These are phyloP conservation scores for Donacobius atricapilla DNA, from an alignment of 2,113 vertebrate genomes.

Conservation along the genomic window DNA sequence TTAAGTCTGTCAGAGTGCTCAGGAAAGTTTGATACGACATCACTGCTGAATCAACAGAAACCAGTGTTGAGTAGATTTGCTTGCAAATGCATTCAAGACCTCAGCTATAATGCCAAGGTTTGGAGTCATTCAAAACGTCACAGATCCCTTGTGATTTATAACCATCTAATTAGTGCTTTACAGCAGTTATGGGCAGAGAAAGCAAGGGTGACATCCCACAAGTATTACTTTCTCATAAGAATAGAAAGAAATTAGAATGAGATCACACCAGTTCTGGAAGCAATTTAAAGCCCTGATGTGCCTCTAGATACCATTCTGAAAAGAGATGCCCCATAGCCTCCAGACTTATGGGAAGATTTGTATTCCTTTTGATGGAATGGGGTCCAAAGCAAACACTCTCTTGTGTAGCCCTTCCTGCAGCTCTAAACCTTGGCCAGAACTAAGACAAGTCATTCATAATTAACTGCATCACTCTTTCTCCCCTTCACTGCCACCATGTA, in stretches of 20 bases:
- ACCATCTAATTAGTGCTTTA: not conserved
- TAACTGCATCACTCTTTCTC: not conserved
- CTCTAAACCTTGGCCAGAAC: not conserved
- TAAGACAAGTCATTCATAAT: not conserved
- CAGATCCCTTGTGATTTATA: not conserved
- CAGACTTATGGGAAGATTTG: not conserved
- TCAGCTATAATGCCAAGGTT: not conserved
- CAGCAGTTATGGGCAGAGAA: not conserved
- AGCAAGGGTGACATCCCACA: not conserved
- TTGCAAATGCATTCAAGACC: not conserved
- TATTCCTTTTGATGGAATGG: not conserved
- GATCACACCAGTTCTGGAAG: not conserved
- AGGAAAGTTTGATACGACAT: not conserved
- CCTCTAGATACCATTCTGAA: not conserved
- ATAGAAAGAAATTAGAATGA: not conserved
- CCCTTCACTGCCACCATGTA: not conserved
- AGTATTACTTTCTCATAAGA: not conserved
- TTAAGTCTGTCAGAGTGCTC: not conserved
- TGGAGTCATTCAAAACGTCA: not conserved
- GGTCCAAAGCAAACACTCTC: not conserved
- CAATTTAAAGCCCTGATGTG: not conserved
- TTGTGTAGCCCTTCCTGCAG: not conserved
- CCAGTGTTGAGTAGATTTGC: not conserved
- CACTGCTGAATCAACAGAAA: constrained; percentile 54
- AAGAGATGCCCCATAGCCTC: not conserved